Conservation (phyloP, 2,797 vertebrate genomes). For the Cottoperca gobio region DNA sequence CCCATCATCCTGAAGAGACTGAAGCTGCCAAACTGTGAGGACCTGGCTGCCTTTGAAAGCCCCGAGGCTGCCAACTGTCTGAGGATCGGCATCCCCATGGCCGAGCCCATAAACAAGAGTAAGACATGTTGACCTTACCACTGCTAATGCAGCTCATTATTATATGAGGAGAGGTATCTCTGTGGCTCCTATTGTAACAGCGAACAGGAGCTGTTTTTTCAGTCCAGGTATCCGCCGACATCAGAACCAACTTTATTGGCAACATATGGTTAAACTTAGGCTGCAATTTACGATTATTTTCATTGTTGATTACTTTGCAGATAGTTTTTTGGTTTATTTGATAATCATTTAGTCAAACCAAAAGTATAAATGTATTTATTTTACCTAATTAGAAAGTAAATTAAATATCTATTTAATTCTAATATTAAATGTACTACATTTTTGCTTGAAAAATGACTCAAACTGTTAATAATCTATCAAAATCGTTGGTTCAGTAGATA, state of each 20-base stretch:
- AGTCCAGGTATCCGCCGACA: not conserved
- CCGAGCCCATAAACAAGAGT: conserved; percentile 98
- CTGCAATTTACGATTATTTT: not conserved
- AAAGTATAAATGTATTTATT: too few relatives aligned
- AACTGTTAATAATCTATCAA: not conserved
- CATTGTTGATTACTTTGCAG: not conserved
- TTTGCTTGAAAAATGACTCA: too few relatives aligned
- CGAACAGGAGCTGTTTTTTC: not conserved
- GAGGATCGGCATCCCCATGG: conserved; percentile 96
- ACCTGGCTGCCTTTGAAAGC: conserved; percentile 92
- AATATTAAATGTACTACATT: too few relatives aligned
- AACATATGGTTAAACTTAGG: not conserved
- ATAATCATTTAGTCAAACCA: too few relatives aligned
- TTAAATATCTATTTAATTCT: too few relatives aligned
- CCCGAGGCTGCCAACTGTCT: conserved; percentile 93
- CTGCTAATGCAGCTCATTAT: not conserved
- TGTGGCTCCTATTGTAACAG: not conserved
- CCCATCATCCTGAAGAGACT: conserved; percentile 96
- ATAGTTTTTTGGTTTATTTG: not conserved
- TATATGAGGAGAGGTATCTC: not conserved
- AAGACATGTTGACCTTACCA: conserved; percentile 61
- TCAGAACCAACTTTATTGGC: not conserved
- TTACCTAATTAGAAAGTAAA: too few relatives aligned
- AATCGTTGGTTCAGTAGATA: not conserved
- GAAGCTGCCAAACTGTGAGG: conserved; percentile 97